Evolutionary conservation across 2,797 vertebrate genomes (phyloP), one percentile per base, ranked within the genome.

Genomic region (Manis javanica): DNA sequence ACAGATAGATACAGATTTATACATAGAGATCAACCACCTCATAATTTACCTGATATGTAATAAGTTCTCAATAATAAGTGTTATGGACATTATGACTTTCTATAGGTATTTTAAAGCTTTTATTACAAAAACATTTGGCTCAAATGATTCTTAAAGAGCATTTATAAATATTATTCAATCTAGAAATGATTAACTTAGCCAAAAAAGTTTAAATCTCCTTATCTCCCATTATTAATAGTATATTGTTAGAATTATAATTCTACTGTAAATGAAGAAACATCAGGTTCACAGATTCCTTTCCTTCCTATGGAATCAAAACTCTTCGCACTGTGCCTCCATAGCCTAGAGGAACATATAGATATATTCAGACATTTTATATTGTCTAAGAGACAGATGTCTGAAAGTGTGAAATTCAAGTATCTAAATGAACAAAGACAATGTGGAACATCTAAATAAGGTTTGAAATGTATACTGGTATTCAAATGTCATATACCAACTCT

Each of bases 1-100:
- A 90, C 31, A 91, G 55, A 91, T 42, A 94, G 55, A 91, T 18
- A 81, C 6, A 92, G 18, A 87, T 94, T 86, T 87, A 94, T 39
- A 77, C 7, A 88, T 2, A 84, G 10, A 93, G 46, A 90, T 92
- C 69, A 64, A 68, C 78, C 68, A 91, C 16, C 16, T 37, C 81
- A 10, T 49, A 74, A 29, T 82, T 82, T 64, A 79, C 49, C 2
- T 39, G 14, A 3, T 61, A 91, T 71, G 12, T 34, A 77, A 49
- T 69, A 85, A 71, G 51, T 75, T 95, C 37, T 93, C 68, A 78
- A 7, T 64, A 94, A 83, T 29, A 14, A 2, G 42, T 14, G 55
- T 29, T 23, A 49, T 19, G 31, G 26, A 77, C 29, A 77, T 81
- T 74, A 21, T 68, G 18, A 84, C 61, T 75, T 87, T 83, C 46